Conservation (phyloP, 35 echinoderm and acorn worm genomes). For the Stichopus chloronotus region DNA sequence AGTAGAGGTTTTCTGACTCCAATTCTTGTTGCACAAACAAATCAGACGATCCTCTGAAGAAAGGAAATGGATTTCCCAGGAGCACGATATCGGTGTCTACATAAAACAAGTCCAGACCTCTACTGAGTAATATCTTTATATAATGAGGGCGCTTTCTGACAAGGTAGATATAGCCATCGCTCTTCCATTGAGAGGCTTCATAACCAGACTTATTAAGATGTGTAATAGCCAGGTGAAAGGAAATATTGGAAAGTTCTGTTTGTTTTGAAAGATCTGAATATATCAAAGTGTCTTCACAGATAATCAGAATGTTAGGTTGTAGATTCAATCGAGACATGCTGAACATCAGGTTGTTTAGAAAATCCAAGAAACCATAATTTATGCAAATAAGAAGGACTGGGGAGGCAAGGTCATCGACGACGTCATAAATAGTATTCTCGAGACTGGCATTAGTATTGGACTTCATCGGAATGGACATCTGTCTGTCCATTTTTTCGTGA, state of each 20-base stretch:
- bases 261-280: not conserved
- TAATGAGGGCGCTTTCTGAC: constrained; percentile 28
- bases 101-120: not conserved
- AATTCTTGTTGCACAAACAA: constrained; percentile 25
- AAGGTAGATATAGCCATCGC: not conserved
- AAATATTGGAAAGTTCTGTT: not conserved
- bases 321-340: constrained; percentile 3
- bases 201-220: not conserved
- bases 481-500: not conserved
- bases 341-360: not conserved
- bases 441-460: not conserved
- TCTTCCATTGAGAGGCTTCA: constrained; percentile 6
- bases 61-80: constrained; percentile 34
- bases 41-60: constrained; percentile 1
- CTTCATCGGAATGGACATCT: not conserved
- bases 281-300: constrained; percentile 30
- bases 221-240: not conserved
- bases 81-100: constrained; percentile 35
- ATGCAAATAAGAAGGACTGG: constrained; percentile 19
- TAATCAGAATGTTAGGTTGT: not conserved
- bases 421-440: not conserved
- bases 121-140: not conserved
- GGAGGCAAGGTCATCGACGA: not conserved
- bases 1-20: not conserved
- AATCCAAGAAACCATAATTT: constrained; percentile 41